Evolutionary conservation across 2,113 vertebrate genomes (phyloP), one percentile per base, ranked within the genome.

Genomic region (Amazona guildingii): DNA sequence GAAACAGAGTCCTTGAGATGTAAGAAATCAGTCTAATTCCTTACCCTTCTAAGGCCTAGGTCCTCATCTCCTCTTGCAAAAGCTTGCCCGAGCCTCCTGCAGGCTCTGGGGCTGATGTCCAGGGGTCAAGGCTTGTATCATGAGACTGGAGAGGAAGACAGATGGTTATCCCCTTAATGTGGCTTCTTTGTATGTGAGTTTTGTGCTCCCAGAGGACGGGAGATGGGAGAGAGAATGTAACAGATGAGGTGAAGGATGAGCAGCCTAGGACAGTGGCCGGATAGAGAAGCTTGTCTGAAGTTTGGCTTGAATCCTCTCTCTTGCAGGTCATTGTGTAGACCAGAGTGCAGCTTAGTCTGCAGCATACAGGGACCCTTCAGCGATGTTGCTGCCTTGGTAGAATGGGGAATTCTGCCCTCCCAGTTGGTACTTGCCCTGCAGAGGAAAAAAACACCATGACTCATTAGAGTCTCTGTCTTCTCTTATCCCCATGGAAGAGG

Each of bases 391-490:
- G 16, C 5, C 69, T 67, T 27, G 8, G 23, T 18, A 25, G 11
- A 14, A 3, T 43, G 2, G 5, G 39, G 67, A 92, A 7, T 35
- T 4, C 20, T 78, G 46, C n/a, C n/a, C 6, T 78, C 55, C 2
- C 7, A 23, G 39, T 7, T 55, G 10, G 11, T 25, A 21, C 19
- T 48, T 41, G 55, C 25, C 46, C n/a, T 69, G 28, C 27, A 4
- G 19, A 20, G 49, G n/a, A 18, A 19, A n/a, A 13, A 33, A 33
- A 15, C 0, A 4, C 13, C 9, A 31, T 75, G 4, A 1, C 2
- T 43, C 8, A 17, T 49, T 29, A 82, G 61, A 54, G 23, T 52
- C 29, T 15, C 6, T 70, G 10, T 54, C 57, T 15, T 87, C 23
- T 82, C 24, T 78, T 35, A 39, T 75, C 16, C 16, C 15, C 4